These are phyloP conservation scores for Micromys minutus DNA, from an alignment of 2,113 vertebrate species.

Conservation along the genomic window DNA sequence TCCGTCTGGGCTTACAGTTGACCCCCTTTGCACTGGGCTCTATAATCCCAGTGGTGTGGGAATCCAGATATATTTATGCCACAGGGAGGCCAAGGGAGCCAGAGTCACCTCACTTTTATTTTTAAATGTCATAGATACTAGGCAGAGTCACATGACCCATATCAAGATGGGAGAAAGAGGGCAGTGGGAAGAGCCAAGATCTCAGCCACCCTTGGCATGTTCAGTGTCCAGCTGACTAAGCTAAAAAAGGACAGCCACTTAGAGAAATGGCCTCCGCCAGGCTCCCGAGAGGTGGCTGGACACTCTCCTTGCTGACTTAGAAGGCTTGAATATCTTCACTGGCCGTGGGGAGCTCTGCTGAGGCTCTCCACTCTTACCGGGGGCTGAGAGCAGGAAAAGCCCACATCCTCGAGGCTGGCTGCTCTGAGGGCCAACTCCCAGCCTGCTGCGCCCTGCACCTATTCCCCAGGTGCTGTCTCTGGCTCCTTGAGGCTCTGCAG, in stretches of 20 bases:
- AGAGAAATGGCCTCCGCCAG: background rate
- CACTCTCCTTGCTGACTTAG: background rate
- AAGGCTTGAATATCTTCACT: background rate
- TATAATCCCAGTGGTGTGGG: background rate
- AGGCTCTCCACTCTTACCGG: background rate
- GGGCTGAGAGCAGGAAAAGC: background rate
- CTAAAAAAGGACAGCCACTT: background rate
- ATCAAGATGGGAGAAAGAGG: too few species aligned
- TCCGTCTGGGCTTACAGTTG: background rate
- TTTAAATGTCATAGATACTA: background rate
- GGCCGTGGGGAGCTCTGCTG: background rate
- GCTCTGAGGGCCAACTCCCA: background rate
- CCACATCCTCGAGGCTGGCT: background rate
- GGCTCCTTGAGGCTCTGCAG: conserved; percentile 1
- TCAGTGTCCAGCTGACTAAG: background rate
- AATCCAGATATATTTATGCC: background rate
- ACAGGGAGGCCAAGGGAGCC: background rate
- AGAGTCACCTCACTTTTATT: background rate
- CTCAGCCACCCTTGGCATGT: background rate
- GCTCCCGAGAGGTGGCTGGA: background rate
- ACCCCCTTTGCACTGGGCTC: background rate
- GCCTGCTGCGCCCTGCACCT: background rate
- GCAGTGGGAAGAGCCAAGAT: too few species aligned
- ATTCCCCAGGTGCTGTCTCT: background rate
- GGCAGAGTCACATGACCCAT: background rate